These are phyloP conservation scores for Arctia plantaginis DNA, from an alignment of 2,888 invertebrate species.

Conservation along the genomic window DNA sequence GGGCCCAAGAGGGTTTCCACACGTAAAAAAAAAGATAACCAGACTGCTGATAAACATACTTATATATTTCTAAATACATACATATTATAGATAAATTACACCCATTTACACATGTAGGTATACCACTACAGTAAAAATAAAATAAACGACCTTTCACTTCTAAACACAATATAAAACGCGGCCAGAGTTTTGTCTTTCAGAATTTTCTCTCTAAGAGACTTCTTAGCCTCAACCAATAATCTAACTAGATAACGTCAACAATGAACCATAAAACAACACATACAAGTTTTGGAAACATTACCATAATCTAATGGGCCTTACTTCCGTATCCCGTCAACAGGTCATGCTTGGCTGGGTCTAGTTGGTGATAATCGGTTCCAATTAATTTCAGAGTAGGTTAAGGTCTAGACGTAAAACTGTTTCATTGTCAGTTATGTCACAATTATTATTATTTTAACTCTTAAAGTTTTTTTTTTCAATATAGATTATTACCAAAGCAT, in stretches of 20 bases:
- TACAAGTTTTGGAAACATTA: slow-evolving; percentile 41
- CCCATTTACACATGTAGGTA: too few species aligned
- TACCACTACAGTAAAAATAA: neutral
- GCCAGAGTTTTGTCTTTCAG: neutral
- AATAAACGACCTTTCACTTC: neutral
- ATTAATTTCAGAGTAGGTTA: slow-evolving; percentile 44
- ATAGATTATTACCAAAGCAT: too few species aligned
- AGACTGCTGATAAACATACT: too few species aligned
- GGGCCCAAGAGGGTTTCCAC: too few species aligned
- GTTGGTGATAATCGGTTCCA: slow-evolving; percentile 43
- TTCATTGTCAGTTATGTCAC: neutral
- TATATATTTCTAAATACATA: too few species aligned
- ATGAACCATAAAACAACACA: slow-evolving; percentile 3
- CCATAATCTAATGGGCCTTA: slow-evolving; percentile 50
- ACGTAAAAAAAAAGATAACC: too few species aligned
- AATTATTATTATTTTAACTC: neutral
- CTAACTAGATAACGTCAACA: neutral
- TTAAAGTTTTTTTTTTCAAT: too few species aligned
- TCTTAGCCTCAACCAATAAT: neutral
- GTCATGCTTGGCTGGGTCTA: slow-evolving; percentile 26
- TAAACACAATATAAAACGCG: neutral
- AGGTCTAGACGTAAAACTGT: slow-evolving; percentile 24
- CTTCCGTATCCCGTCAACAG: slow-evolving; percentile 40
- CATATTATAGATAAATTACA: too few species aligned
- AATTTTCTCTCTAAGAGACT: neutral